A percentile compares a stretch with the other conserved stretches of the same genome.
phyloP scores from a whole-genome alignment of 2,888 invertebrate genomes.

The Scaptomyza flava region DNA sequence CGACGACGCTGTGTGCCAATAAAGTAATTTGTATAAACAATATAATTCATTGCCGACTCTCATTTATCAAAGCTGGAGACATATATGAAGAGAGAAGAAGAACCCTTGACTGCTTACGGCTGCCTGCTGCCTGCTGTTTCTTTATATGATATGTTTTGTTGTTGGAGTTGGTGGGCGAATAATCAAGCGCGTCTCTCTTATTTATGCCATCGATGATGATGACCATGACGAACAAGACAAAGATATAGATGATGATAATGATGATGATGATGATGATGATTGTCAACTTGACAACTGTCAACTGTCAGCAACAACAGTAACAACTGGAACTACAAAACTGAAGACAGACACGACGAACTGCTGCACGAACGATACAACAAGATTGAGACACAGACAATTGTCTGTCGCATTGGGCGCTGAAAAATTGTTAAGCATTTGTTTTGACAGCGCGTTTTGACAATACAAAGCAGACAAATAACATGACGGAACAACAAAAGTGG shows the following conservation, averaged over 20 bases:
- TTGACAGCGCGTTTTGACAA: conserved; percentile 76
- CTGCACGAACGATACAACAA: conserved; percentile 2
- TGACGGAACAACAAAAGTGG: conserved; percentile 3
- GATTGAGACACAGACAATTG: conserved; percentile 41
- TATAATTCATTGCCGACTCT: conserved; percentile 72
- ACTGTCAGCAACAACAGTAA: conserved; percentile 63
- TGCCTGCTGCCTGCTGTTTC: no score
- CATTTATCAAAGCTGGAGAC: conserved; percentile 64
- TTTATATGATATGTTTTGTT: no score
- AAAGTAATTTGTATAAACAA: conserved; percentile 79
- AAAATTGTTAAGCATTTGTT: conserved; percentile 77
- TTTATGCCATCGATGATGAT: conserved; percentile 62
- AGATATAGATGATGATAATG: conserved; percentile 17
- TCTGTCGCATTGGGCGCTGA: conserved; percentile 58
- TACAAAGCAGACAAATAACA: conserved; percentile 67
- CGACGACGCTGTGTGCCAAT: conserved; percentile 63
- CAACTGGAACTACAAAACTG: conserved; percentile 10
- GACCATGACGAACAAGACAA: conserved; percentile 22
- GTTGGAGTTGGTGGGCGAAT: conserved; percentile 27
- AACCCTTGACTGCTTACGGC: conserved; percentile 31
- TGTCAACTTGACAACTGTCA: conserved; percentile 72
- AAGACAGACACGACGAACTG: conserved; percentile 9
- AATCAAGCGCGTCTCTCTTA: conserved; percentile 57
- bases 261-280: conserved; percentile 41
- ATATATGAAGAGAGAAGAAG: conserved; percentile 15